Conservation (phyloP, 1,140 invertebrate genomes). For the Heliothis subflexa region DNA sequence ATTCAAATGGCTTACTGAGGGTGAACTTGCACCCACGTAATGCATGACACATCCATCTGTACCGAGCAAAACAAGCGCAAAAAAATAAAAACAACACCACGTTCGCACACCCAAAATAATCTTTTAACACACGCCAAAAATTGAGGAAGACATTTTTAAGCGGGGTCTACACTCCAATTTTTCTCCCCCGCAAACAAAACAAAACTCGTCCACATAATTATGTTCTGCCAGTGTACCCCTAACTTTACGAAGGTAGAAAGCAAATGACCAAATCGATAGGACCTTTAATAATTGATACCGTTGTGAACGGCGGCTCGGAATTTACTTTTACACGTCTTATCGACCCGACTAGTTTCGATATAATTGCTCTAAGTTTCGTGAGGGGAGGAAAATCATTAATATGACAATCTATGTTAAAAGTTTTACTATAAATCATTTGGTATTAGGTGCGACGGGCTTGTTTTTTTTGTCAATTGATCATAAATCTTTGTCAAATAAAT, state of each 20-base stretch:
- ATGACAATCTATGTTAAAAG: neutral
- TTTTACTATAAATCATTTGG: too few relatives aligned
- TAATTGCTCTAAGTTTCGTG: conserved; percentile 1
- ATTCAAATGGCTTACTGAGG: too few relatives aligned
- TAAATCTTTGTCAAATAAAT: too few relatives aligned
- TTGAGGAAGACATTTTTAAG: conserved; percentile 5
- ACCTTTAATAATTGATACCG: conserved; percentile 77
- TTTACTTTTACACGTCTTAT: conserved; percentile 47
- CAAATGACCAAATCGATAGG: conserved; percentile 80
- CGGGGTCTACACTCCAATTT: conserved; percentile 13
- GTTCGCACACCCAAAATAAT: neutral
- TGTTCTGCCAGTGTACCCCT: conserved; percentile 10
- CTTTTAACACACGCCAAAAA: conserved; percentile 6
- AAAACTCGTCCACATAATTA: conserved; percentile 24
- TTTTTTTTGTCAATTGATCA: too few relatives aligned
- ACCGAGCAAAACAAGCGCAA: too few relatives aligned
- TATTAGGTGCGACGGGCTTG: too few relatives aligned
- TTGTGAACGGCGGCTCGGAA: conserved; percentile 37
- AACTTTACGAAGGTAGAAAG: conserved; percentile 63
- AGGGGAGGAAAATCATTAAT: conserved; percentile 4
- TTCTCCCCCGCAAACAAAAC: conserved; percentile 1
- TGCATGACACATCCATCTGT: too few relatives aligned
- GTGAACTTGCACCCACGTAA: too few relatives aligned
- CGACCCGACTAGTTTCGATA: conserved; percentile 22
- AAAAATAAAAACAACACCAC: too few relatives aligned